Conservation (phyloP, 92 coral and sea anemone species). For the Blastomussa wellsi region DNA sequence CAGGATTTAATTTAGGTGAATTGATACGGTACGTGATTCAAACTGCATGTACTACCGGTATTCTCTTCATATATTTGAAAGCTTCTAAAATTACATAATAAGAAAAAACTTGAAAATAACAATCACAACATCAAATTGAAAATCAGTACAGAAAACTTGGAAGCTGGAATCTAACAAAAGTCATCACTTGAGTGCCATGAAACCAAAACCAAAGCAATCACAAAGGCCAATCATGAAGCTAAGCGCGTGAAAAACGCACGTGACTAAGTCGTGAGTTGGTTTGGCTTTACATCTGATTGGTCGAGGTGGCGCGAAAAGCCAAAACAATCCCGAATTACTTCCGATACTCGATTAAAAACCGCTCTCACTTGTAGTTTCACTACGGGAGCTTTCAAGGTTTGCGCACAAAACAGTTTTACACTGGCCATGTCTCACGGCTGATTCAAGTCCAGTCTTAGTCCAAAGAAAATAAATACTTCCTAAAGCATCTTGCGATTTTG, state of each 20-base stretch:
- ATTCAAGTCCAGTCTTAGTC: neutral
- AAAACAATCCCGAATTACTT: no score
- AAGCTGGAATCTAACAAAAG: neutral
- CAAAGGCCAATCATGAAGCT: neutral
- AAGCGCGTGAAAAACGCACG: no score
- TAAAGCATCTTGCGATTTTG: no score
- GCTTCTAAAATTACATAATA: neutral
- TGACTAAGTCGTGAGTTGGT: no score
- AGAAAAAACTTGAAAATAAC: neutral
- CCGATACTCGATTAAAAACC: neutral
- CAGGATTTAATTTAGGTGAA: neutral
- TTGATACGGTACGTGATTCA: neutral
- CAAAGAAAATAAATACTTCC: no score
- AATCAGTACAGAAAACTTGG: neutral
- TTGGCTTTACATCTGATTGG: no score
- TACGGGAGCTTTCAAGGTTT: neutral
- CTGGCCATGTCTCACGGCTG: no score
- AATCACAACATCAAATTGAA: no score
- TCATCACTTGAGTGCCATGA: neutral
- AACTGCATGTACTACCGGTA: neutral
- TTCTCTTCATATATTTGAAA: neutral
- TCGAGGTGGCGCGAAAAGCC: no score
- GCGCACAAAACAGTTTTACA: no score
- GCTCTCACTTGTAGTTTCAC: neutral
- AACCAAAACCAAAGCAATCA: neutral